Percentiles rank a stretch among this genome's conserved stretches.
Conservation (phyloP, 2,888 invertebrate genomes). For the Pheosia tremula region DNA sequence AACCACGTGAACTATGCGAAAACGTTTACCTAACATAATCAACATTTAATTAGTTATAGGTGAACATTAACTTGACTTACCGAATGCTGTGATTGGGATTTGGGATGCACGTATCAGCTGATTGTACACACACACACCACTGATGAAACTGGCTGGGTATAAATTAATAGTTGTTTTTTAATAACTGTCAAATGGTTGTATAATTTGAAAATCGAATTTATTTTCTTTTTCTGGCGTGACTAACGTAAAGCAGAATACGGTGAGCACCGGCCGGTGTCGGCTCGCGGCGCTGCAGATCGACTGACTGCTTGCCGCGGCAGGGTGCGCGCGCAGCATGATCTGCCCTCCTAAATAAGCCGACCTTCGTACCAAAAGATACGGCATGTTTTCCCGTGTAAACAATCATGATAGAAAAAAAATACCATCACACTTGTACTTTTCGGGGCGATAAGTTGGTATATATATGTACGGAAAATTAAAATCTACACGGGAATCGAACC, state of each 20-base stretch:
- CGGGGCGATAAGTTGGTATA: too few species aligned
- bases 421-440: too few species aligned
- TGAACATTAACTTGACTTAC: constrained; percentile 53
- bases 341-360: constrained; percentile 22
- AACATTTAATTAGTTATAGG: constrained; percentile 58
- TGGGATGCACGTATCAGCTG: constrained; percentile 13
- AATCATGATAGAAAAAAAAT: not conserved
- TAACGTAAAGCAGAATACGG: constrained; percentile 28
- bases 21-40: constrained; percentile 71
- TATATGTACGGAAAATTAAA: not conserved
- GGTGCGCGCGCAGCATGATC: constrained; percentile 55
- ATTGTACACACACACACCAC: constrained; percentile 36
- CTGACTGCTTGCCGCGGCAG: constrained; percentile 52
- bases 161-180: constrained; percentile 10
- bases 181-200: constrained; percentile 33
- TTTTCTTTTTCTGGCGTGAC: constrained; percentile 41
- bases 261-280: constrained; percentile 53
- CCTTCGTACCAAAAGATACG: constrained; percentile 45
- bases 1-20: constrained; percentile 77
- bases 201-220: constrained; percentile 21
- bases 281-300: constrained; percentile 74
- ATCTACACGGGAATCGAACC: not conserved
- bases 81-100: constrained; percentile 38
- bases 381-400: constrained; percentile 38
- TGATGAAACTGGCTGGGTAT: constrained; percentile 25